Percentiles rank a stretch among this genome's conserved stretches.
phyloP scores from a whole-genome alignment of 1,140 invertebrate species.

The Rhysida immarginata region DNA sequence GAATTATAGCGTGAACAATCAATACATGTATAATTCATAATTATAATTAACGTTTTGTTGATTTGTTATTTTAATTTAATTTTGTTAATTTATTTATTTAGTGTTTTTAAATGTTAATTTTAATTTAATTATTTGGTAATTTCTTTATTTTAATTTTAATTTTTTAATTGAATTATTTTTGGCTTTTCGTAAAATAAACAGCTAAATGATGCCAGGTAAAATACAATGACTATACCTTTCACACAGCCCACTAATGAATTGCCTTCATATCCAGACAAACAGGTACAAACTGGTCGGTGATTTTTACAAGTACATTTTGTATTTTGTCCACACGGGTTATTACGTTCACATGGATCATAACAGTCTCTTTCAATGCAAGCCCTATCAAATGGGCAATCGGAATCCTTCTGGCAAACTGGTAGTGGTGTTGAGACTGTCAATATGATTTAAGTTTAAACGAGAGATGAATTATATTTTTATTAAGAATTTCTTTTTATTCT shows the following conservation, averaged over 20 bases:
- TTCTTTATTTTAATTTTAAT: background rate
- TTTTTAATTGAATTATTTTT: background rate
- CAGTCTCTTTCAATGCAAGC: constrained; percentile 24
- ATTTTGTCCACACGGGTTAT: constrained; percentile 61
- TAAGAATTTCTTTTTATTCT: too few relatives aligned
- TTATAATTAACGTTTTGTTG: too few relatives aligned
- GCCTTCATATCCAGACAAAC: constrained; percentile 59
- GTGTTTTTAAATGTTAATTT: background rate
- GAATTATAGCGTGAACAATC: too few relatives aligned
- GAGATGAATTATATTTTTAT: too few relatives aligned
- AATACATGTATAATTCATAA: too few relatives aligned
- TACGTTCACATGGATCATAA: constrained; percentile 33
- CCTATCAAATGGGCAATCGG: constrained; percentile 42
- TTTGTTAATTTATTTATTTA: background rate
- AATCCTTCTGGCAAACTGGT: constrained; percentile 43
- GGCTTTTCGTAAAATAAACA: too few relatives aligned
- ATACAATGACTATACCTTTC: too few relatives aligned
- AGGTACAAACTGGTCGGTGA: constrained; percentile 39
- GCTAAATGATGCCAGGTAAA: too few relatives aligned
- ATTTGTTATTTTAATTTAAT: background rate
- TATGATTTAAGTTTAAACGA: too few relatives aligned
- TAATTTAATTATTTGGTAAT: background rate
- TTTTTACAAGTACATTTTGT: constrained; percentile 27
- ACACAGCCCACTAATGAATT: constrained; percentile 40
- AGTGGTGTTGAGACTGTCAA: too few relatives aligned